These are phyloP conservation scores for Lasioglossum oenotherae DNA, from an alignment of 2,888 invertebrate genomes.

Conservation along the genomic window DNA sequence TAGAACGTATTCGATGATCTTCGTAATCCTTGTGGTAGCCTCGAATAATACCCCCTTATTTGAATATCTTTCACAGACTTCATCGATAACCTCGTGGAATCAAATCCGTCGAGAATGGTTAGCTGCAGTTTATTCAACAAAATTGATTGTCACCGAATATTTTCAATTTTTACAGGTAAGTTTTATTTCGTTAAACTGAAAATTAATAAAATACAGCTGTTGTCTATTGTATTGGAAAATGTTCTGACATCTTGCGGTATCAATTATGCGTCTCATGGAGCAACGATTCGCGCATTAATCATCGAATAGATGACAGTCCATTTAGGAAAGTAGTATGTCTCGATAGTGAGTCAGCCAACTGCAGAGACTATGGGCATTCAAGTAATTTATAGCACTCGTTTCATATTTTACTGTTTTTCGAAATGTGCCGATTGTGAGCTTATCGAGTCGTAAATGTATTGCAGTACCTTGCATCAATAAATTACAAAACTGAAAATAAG, in stretches of 20 bases:
- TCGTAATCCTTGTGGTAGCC: not conserved
- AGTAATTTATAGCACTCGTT: not conserved
- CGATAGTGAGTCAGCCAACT: slow-evolving; percentile 36
- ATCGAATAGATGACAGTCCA: not conserved
- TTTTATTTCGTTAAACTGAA: too few species aligned
- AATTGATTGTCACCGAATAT: not conserved
- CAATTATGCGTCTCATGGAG: not conserved
- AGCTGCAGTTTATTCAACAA: not conserved
- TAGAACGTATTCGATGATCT: not conserved
- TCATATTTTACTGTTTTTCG: not conserved
- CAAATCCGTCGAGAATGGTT: not conserved
- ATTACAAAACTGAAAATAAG: too few species aligned
- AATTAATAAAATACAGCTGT: not conserved
- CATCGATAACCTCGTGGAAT: not conserved
- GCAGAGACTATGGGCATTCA: not conserved
- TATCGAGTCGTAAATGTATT: not conserved
- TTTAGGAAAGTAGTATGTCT: slow-evolving; percentile 56
- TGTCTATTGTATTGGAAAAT: not conserved
- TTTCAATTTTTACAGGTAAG: not conserved
- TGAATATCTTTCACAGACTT: not conserved
- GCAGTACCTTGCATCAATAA: not conserved
- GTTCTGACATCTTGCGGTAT: not conserved
- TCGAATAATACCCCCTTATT: not conserved
- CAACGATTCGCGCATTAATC: not conserved
- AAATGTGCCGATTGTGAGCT: not conserved